Conservation (phyloP, 1,140 invertebrate species). For the Drosophila biarmipes region DNA sequence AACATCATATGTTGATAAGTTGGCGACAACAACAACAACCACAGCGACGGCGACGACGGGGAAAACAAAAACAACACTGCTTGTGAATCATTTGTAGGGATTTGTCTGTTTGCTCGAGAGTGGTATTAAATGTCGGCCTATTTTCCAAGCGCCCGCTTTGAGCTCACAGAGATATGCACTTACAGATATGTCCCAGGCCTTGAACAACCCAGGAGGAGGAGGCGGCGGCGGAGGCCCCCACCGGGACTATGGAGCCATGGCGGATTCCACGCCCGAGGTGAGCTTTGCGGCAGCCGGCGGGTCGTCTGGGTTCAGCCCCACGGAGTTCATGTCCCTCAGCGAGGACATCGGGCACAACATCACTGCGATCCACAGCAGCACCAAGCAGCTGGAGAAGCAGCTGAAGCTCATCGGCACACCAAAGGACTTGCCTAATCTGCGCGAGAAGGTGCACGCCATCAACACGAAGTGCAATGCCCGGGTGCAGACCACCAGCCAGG, state of each 20-base stretch:
- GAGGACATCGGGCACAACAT: constrained; percentile 92
- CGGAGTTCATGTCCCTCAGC: constrained; percentile 90
- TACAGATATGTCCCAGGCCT: constrained; percentile 62
- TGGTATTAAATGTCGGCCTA: constrained; percentile 58
- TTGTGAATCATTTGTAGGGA: constrained; percentile 77
- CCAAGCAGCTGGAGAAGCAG: constrained; percentile 89
- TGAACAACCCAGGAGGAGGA: constrained; percentile 60
- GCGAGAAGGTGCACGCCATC: constrained; percentile 87
- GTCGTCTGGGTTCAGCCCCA: constrained; percentile 88
- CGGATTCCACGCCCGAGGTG: constrained; percentile 86
- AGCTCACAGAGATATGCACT: constrained; percentile 43
- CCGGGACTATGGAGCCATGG: constrained; percentile 85
- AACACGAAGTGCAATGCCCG: constrained; percentile 91
- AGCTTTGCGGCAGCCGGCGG: constrained; percentile 84
- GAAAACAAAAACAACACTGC: constrained; percentile 12
- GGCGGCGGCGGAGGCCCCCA: constrained; percentile 41
- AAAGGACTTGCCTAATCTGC: constrained; percentile 87
- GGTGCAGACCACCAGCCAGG: constrained; percentile 89
- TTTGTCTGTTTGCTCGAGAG: constrained; percentile 54
- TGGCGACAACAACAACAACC: constrained; percentile 46
- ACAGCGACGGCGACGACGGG: no score
- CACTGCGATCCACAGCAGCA: constrained; percentile 90
- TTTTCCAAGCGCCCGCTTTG: constrained; percentile 48
- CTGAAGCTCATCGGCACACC: constrained; percentile 91
- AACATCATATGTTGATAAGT: constrained; percentile 60